Evolutionary conservation across 2,888 invertebrate genomes (phyloP).

Genomic region (Aspidapion aeneum): DNA sequence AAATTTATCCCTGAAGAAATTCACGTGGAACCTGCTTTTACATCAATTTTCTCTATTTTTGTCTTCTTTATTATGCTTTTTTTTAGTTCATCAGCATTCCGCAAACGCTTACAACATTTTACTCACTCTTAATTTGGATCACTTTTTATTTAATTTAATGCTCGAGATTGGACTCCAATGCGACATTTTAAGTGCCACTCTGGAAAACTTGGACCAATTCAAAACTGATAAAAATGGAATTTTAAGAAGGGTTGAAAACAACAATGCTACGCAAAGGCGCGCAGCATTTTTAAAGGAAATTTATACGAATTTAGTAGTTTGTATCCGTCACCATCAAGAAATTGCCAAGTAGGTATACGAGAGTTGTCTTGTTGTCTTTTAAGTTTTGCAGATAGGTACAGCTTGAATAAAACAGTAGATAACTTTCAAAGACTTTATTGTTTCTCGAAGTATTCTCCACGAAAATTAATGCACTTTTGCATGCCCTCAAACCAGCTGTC

Average conservation of each 20-base stretch:
- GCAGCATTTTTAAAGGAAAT: not conserved
- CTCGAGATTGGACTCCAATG: not conserved
- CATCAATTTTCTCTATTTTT: too few species aligned
- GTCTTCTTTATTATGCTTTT: too few species aligned
- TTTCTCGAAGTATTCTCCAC: too few species aligned
- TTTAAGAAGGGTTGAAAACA: not conserved
- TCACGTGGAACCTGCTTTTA: too few species aligned
- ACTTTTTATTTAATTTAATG: slow-evolving; percentile 1
- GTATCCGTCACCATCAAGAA: not conserved
- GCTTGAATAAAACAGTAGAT: too few species aligned
- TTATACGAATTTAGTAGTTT: not conserved
- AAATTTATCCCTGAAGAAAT: too few species aligned
- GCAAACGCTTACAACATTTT: slow-evolving; percentile 1
- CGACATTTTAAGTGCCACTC: not conserved
- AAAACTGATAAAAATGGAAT: not conserved
- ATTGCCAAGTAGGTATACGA: not conserved
- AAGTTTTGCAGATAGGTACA: too few species aligned
- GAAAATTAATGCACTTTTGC: too few species aligned
- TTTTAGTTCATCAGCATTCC: not conserved
- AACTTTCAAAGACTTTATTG: too few species aligned
- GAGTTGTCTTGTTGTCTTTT: too few species aligned
- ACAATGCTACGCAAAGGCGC: not conserved
- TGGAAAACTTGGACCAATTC: slow-evolving; percentile 2
- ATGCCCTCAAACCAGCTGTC: too few species aligned
- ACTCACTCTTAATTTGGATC: not conserved